Conservation (phyloP, 2,113 vertebrate species). For the Albula glossodonta region DNA sequence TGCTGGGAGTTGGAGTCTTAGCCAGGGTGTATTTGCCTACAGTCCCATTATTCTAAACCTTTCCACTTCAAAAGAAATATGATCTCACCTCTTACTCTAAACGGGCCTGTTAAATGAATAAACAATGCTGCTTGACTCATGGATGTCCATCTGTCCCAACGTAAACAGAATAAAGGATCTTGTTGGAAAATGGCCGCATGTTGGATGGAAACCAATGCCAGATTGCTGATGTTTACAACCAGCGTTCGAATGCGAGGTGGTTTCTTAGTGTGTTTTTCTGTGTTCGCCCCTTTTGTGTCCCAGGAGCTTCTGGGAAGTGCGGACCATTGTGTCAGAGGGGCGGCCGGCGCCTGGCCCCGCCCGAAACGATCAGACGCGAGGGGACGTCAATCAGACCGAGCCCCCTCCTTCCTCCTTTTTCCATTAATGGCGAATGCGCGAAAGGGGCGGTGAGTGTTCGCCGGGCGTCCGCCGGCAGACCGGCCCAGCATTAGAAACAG, state of each 20-base stretch:
- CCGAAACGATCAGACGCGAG: background rate
- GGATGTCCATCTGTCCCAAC: background rate
- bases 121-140: background rate
- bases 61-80: background rate
- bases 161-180: background rate
- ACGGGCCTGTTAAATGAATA: conserved; percentile 1
- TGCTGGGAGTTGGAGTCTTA: background rate
- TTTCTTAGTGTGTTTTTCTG: background rate
- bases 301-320: background rate
- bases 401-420: conserved; percentile 59
- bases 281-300: background rate
- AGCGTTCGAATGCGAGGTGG: background rate
- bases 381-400: background rate
- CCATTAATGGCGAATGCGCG: conserved; percentile 46
- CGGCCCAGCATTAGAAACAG: conserved; percentile 75
- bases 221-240: background rate
- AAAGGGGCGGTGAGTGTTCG: conserved; percentile 42
- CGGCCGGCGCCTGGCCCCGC: background rate
- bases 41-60: background rate
- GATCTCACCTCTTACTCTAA: background rate
- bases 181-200: background rate
- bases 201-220: background rate
- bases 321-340: background rate
- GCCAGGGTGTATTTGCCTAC: background rate
- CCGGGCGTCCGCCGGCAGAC: conserved; percentile 65